Evolutionary conservation across 1,140 invertebrate species (phyloP).

Genomic region (Drosophila albomicans): DNA sequence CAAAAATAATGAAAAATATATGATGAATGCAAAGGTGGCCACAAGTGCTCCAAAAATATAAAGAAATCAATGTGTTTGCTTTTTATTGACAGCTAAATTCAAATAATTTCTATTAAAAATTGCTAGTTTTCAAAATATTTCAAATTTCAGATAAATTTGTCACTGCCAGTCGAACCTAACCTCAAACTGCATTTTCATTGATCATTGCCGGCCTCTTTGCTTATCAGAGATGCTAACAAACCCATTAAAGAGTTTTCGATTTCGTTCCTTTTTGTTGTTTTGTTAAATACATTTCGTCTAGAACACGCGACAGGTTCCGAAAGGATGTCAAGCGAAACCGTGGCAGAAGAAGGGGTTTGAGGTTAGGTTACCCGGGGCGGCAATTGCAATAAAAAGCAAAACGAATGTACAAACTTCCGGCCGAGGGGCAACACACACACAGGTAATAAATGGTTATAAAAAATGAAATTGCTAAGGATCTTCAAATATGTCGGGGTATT

Average conservation of each 20-base stretch:
- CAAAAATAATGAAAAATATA: slow-evolving; percentile 78
- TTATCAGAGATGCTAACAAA: background rate
- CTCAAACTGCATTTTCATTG: slow-evolving; percentile 16
- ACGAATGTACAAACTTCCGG: slow-evolving; percentile 55
- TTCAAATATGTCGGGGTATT: slow-evolving; percentile 41
- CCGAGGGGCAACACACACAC: background rate
- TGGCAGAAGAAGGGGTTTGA: slow-evolving; percentile 33
- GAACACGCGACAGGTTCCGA: slow-evolving; percentile 24
- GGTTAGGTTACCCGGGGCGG: slow-evolving; percentile 18
- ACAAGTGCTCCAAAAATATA: slow-evolving; percentile 67
- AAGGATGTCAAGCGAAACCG: slow-evolving; percentile 33
- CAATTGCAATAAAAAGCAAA: slow-evolving; percentile 51
- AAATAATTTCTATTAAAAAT: background rate
- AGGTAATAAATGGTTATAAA: slow-evolving; percentile 33
- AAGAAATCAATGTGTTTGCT: background rate
- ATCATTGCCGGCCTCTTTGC: slow-evolving; percentile 16
- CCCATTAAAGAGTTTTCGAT: slow-evolving; percentile 6
- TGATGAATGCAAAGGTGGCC: slow-evolving; percentile 60
- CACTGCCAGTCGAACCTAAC: background rate
- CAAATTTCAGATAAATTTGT: too few species aligned
- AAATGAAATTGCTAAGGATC: slow-evolving; percentile 27
- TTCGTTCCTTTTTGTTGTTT: background rate
- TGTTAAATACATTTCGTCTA: slow-evolving; percentile 3
- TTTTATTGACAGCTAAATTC: background rate
- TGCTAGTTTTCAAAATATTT: too few species aligned